A percentile compares a stretch with the other conserved stretches of the same genome.
phyloP scores from a whole-genome alignment of 2,888 invertebrate genomes.

The Troilus luridus region DNA sequence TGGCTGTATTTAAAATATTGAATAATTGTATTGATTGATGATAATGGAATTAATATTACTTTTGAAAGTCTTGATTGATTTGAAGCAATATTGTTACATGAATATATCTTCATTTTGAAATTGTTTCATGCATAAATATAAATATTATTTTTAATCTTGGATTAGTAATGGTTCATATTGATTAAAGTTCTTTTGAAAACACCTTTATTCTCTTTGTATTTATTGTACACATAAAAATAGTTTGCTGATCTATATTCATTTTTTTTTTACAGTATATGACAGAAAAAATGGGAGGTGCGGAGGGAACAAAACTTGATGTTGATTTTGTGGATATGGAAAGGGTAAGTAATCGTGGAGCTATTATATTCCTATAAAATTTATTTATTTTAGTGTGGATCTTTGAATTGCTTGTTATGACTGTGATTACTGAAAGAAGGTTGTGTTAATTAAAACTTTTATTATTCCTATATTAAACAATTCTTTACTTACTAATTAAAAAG shows the following conservation, averaged over 20 bases:
- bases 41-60: too few species aligned
- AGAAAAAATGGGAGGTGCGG: constrained; percentile 99
- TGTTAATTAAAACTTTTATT: neutral
- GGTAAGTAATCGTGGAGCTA: constrained; percentile 75
- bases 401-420: neutral
- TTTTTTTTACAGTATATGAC: constrained; percentile 92
- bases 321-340: constrained; percentile 99
- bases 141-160: neutral
- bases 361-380: neutral
- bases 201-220: neutral
- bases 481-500: neutral
- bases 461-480: neutral
- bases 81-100: too few species aligned
- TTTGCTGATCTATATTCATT: constrained; percentile 58
- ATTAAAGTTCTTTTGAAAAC: neutral
- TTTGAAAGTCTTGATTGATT: too few species aligned
- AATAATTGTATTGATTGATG: too few species aligned
- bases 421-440: neutral
- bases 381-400: too few species aligned
- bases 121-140: too few species aligned
- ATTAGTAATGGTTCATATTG: neutral
- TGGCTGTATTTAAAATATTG: too few species aligned
- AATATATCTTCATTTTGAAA: too few species aligned
- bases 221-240: constrained; percentile 16
- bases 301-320: constrained; percentile 98